Percentiles rank a stretch among this genome's conserved stretches.
Evolutionary conservation across 2,113 vertebrate genomes (phyloP).

Genomic region (Elaphurus davidianus): DNA sequence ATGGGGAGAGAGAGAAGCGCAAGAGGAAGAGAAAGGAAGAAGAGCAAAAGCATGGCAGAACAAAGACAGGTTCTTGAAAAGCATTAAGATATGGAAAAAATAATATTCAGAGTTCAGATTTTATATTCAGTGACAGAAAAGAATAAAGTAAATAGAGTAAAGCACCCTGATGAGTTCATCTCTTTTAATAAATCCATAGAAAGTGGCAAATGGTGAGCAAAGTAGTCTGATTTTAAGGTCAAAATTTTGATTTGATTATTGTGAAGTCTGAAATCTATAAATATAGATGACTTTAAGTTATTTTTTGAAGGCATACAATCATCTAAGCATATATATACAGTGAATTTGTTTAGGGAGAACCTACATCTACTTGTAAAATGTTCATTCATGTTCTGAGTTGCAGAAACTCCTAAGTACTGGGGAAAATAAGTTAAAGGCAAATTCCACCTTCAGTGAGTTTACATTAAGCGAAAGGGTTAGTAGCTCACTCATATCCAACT

Average conservation of each 20-base stretch:
- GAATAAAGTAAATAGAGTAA: neutral
- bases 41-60: neutral
- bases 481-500: neutral
- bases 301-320: neutral
- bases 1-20: neutral
- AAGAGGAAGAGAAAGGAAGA: neutral
- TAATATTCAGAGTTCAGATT: neutral
- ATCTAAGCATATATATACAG: neutral
- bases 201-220: neutral
- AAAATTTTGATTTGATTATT: neutral
- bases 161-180: neutral
- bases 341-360: neutral
- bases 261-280: neutral
- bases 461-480: neutral
- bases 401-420: neutral
- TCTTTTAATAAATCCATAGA: neutral
- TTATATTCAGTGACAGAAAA: neutral
- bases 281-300: neutral
- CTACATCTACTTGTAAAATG: neutral
- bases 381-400: neutral
- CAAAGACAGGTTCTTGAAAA: neutral
- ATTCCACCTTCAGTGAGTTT: neutral
- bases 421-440: neutral
- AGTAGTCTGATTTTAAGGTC: neutral
- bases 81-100: neutral